Evolutionary conservation across 2,888 invertebrate genomes (phyloP).

Genomic region (Adelphocoris suturalis): DNA sequence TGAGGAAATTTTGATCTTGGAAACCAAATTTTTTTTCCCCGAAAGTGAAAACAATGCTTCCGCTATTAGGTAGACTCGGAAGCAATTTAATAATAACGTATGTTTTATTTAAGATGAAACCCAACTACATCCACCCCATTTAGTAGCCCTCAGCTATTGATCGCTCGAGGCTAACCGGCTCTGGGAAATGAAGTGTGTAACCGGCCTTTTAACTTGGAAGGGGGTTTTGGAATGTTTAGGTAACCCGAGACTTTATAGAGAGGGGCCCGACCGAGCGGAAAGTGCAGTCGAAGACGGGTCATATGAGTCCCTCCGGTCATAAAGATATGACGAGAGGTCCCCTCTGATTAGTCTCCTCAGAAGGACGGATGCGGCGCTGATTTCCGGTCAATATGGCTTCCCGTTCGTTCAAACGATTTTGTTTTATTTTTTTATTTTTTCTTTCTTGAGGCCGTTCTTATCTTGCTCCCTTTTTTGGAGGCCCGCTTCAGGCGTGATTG

Average conservation of each 20-base stretch:
- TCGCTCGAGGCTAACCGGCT: constrained; percentile 4
- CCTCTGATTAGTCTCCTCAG: background rate
- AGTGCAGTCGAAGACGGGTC: background rate
- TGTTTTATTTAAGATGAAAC: background rate
- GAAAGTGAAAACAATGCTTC: too few species aligned
- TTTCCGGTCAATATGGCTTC: constrained; percentile 64
- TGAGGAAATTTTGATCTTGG: too few species aligned
- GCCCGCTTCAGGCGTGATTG: too few species aligned
- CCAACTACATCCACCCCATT: background rate
- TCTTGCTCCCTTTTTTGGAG: background rate
- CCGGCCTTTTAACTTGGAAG: constrained; percentile 48
- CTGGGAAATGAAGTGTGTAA: constrained; percentile 59
- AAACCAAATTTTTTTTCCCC: too few species aligned
- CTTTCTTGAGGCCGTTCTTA: background rate
- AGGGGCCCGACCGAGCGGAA: constrained; percentile 15
- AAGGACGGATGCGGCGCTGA: constrained; percentile 40
- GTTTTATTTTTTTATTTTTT: too few species aligned
- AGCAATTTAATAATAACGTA: too few species aligned
- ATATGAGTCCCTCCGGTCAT: constrained; percentile 1
- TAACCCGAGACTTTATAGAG: constrained; percentile 34
- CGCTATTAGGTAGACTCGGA: too few species aligned
- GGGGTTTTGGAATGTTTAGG: constrained; percentile 33
- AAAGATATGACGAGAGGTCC: constrained; percentile 54
- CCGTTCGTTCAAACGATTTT: background rate
- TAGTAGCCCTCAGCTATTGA: background rate